phyloP scores from a whole-genome alignment of 2,113 vertebrate genomes.

The Chamaea fasciata region DNA sequence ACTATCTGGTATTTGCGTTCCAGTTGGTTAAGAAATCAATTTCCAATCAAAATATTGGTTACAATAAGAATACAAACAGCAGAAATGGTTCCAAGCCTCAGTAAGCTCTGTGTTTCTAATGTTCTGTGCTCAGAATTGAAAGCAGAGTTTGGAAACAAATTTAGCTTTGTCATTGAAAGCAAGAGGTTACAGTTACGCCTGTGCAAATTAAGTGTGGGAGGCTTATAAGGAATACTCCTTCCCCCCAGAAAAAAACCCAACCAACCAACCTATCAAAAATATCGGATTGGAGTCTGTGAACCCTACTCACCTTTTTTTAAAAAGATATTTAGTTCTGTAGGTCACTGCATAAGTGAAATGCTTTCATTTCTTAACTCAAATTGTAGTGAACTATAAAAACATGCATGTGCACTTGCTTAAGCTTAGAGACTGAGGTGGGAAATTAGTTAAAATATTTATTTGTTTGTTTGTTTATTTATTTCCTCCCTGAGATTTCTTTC shows the following conservation, averaged over 20 bases:
- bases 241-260: fast-evolving
- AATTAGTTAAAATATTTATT: too few species aligned
- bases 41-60: not conserved
- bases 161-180: not conserved
- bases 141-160: not conserved
- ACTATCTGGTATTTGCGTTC: not conserved
- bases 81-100: not conserved
- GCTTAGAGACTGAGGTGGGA: not conserved
- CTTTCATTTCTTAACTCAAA: not conserved
- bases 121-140: not conserved
- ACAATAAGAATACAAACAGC: not conserved
- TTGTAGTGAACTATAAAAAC: not conserved
- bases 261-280: not conserved
- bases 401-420: not conserved
- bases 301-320: not conserved
- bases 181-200: not conserved
- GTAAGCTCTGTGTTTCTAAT: not conserved
- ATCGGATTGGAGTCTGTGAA: not conserved
- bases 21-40: not conserved
- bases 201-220: not conserved
- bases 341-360: not conserved
- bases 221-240: not conserved
- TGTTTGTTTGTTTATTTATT: too few species aligned
- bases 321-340: not conserved
- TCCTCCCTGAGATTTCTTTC: not conserved